phyloP scores from a whole-genome alignment of 1,140 invertebrate species.

The Pseudomyrmex dendroicus region DNA sequence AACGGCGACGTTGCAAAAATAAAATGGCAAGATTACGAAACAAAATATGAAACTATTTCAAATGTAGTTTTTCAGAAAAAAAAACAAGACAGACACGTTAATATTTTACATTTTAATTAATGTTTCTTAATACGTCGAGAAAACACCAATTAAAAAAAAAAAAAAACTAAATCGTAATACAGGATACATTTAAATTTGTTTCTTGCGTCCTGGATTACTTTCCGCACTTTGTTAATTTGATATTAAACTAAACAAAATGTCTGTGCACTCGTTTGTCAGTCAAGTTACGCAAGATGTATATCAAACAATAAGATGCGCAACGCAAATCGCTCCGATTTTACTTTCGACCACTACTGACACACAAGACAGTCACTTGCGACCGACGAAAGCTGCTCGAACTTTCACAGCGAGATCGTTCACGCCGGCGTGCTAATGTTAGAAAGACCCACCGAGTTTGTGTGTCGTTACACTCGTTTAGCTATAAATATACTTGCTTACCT shows the following conservation, averaged over 20 bases:
- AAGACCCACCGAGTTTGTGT: not conserved
- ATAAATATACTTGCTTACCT: not conserved
- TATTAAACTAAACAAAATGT: no score
- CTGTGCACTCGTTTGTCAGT: no score
- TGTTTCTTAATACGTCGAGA: no score
- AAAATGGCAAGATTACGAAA: not conserved
- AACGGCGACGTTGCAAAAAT: not conserved
- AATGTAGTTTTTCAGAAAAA: no score
- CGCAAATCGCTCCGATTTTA: slow-evolving; percentile 54
- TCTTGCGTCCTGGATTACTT: no score
- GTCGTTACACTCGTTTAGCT: not conserved
- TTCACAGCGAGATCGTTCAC: slow-evolving; percentile 43
- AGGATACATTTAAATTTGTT: no score
- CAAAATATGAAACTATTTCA: not conserved
- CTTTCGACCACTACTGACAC: slow-evolving; percentile 60
- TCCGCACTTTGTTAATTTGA: not conserved
- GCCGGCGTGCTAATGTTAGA: slow-evolving; percentile 19
- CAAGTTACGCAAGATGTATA: slow-evolving; percentile 30
- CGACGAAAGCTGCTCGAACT: slow-evolving; percentile 59
- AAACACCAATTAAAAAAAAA: no score
- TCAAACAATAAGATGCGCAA: no score
- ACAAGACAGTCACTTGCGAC: not conserved
- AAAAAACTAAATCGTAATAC: no score
- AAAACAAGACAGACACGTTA: no score
- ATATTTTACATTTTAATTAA: no score